Percentiles rank a stretch among this genome's conserved stretches.
phyloP scores from a whole-genome alignment of 2,113 vertebrate genomes.

The Chitala chitala region DNA sequence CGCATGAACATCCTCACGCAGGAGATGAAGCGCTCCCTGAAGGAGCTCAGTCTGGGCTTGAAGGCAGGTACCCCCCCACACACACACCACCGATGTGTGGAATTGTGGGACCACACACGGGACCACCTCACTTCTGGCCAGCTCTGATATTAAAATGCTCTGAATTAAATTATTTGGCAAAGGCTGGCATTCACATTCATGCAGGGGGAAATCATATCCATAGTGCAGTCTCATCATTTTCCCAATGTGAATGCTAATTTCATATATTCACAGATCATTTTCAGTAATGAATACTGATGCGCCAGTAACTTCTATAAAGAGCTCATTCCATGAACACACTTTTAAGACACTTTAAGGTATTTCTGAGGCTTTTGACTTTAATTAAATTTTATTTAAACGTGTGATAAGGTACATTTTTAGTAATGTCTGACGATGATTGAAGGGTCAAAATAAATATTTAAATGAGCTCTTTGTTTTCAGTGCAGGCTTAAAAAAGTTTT shows the following conservation, averaged over 20 bases:
- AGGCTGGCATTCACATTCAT: not conserved
- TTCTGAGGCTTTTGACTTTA: no score
- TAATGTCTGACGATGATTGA: not conserved
- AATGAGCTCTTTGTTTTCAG: not conserved
- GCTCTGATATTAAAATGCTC: not conserved
- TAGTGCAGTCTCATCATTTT: constrained; percentile 6
- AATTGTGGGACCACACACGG: not conserved
- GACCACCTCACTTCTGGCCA: not conserved
- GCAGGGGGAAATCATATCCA: not conserved
- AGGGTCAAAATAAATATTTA: not conserved
- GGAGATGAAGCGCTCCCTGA: constrained; percentile 74
- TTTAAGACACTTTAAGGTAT: no score
- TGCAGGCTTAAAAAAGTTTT: not conserved
- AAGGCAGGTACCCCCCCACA: constrained; percentile 62
- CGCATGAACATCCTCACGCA: constrained; percentile 81
- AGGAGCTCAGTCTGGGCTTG: constrained; percentile 75
- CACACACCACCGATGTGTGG: no score
- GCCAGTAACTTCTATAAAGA: not conserved
- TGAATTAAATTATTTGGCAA: not conserved
- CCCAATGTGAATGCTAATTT: not conserved
- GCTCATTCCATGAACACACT: not conserved
- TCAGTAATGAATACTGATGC: not conserved
- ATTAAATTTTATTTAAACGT: not conserved
- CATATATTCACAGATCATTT: constrained; percentile 2
- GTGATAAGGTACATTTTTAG: not conserved